Base-by-base conservation (phyloP, 2,888 invertebrate genomes). In the Heliconius erato region DNA sequence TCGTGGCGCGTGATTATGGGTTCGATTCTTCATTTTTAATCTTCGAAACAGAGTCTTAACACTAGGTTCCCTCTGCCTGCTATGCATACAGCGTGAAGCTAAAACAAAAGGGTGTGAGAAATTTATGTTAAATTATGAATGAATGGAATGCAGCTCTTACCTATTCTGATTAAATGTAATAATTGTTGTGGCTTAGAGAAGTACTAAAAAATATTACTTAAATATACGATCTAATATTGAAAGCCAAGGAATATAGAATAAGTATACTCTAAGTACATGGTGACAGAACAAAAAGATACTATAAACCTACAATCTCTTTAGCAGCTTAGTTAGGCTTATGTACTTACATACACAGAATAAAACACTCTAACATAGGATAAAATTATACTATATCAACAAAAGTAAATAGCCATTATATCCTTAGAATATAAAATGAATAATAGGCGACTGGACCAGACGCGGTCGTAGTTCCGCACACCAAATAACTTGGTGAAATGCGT, bases 401-500 rank as follows among this genome's bases (percentile, higher is more conserved):
- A 72, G 40, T 69, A 35, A 19, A 72, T 49, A 72, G 7, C 72
- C 32, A 35, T 63, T 63, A 76, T 76, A 59, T 76, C 44, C 72
- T 63, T 63, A 78, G 77, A 78, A 78, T 67, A 78, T 78, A 78
- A 78, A 67, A 44, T 68, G 67, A 78, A 78, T 44, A 78, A 78
- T 78, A 78, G 44, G 76, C 76, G 40, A 86, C 74, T 79, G 81
- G 84, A 71, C 84, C 79, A 77, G 77, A 40, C 88, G 88, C 88
- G 88, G 63, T 76, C 63, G 63, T 23, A 71, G 81, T 83, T 85
- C 85, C 82, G 81, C 74, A 82, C 79, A 84, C 83, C 85, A 83
- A 92, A 91, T 92, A 93, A 92, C 90, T 92, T 90, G 86, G 87
- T 88, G 87, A 92, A 91, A 92, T 92, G 90, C 89, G 89, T 88